Evolutionary conservation across 2,888 invertebrate species (phyloP), one percentile per base, ranked within the genome.

Genomic region (Tenthredo distinguenda): DNA sequence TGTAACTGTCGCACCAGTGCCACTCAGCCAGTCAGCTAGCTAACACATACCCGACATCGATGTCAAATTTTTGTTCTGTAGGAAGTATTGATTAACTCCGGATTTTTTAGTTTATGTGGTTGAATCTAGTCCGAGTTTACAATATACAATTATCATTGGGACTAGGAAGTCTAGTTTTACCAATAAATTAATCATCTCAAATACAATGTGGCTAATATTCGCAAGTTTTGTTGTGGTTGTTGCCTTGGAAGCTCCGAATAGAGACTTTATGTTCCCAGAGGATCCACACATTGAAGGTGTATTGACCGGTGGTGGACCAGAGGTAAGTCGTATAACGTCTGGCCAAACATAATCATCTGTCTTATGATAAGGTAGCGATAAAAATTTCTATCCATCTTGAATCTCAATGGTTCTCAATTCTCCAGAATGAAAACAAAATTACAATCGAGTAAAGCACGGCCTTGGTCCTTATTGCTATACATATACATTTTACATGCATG

Each of bases 261-360:
- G 91, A 79, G 91, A 92, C 74, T 87, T 92, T 71, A 65, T 87
- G n/a, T 92, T 90, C 86, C 92, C 92, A 55, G 84, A 79, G 5
- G 88, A 91, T 15, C 90, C 90, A 79, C 89, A 90, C 26, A 74
- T 68, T 7, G 34, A 87, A 12, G 88, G 89, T 55, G 18, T 15
- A 47, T 71, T 91, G 31, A 90, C 90, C 85, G 90, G 88, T 12
- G 88, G 87, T 6, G 84, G 79, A 84, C 85, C 87, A 74, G 84
- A 55, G 72, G 88, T 88, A 86, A 89, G 89, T 87, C 50, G 21
- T 18, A 15, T 6, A 21, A 26, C 26, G 26, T 26, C 18, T 18
- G 10, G 9, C 7, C 10, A 37, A 55, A 9, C 1, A 37, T 40
- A 18, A 37, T 31, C 18, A 47, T 18, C 18, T 15, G 26, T 31